Conservation (phyloP, 1,140 invertebrate species). For the Varroa destructor region DNA sequence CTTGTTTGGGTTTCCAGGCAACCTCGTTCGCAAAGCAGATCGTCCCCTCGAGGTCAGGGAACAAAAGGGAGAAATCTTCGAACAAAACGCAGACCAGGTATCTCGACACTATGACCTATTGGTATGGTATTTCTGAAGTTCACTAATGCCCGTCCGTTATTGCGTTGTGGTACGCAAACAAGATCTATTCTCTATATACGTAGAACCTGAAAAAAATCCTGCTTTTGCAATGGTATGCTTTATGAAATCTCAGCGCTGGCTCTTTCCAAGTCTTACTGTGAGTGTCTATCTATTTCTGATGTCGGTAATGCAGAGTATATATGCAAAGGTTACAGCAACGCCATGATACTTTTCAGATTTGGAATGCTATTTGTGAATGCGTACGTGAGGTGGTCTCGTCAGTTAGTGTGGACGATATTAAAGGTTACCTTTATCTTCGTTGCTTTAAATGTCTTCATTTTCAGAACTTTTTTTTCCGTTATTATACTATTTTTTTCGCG, state of each 20-base stretch:
- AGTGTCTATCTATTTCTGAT: too few relatives aligned
- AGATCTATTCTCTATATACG: not conserved
- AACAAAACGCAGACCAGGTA: constrained; percentile 10
- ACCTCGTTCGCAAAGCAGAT: constrained; percentile 12
- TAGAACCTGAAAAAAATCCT: too few relatives aligned
- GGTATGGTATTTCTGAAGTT: not conserved
- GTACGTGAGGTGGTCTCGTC: constrained; percentile 49
- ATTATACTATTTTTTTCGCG: too few relatives aligned
- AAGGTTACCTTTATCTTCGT: constrained; percentile 43
- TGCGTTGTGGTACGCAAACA: not conserved
- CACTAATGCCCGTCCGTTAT: not conserved
- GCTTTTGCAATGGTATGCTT: too few relatives aligned
- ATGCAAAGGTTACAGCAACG: too few relatives aligned
- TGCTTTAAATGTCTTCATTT: too few relatives aligned
- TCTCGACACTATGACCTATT: not conserved
- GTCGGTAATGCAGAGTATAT: too few relatives aligned
- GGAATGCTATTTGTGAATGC: constrained; percentile 16
- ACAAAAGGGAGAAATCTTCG: constrained; percentile 24
- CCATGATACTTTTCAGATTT: constrained; percentile 21
- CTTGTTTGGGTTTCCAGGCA: not conserved
- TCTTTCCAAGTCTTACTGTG: too few relatives aligned
- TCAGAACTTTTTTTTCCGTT: too few relatives aligned
- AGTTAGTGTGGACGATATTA: constrained; percentile 48
- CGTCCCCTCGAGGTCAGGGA: not conserved
- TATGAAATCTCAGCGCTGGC: too few relatives aligned